Evolutionary conservation across 2,888 invertebrate genomes (phyloP).

Genomic region (Herminia tarsipennalis): DNA sequence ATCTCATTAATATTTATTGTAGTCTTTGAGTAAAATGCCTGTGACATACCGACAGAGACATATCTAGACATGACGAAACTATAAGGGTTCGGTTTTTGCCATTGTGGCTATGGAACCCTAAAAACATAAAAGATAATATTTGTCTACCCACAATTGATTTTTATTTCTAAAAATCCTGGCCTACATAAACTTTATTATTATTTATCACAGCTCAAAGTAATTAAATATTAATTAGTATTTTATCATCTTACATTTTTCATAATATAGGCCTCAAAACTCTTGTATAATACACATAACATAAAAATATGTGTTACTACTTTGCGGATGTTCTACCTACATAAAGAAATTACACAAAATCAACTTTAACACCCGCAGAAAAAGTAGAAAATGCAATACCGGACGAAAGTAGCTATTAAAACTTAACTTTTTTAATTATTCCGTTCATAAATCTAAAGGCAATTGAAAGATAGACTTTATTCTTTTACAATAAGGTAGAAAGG

Average conservation of each 20-base stretch:
- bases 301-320: slow-evolving; percentile 37
- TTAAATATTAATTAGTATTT: no score
- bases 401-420: slow-evolving; percentile 33
- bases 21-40: no score
- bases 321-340: slow-evolving; percentile 43
- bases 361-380: slow-evolving; percentile 5
- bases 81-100: no score
- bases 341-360: slow-evolving; percentile 8
- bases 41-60: no score
- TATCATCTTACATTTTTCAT: neutral
- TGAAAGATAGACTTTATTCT: neutral
- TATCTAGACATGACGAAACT: no score
- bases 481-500: slow-evolving; percentile 22
- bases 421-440: slow-evolving; percentile 2
- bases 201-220: no score
- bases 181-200: no score
- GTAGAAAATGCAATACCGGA: slow-evolving; percentile 12
- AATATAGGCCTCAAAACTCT: slow-evolving; percentile 7
- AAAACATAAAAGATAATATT: no score
- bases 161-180: no score
- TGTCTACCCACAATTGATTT: no score
- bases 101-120: no score
- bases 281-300: slow-evolving; percentile 40
- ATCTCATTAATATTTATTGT: no score
- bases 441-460: neutral